A percentile compares a stretch with the other conserved stretches of the same genome.
These are phyloP conservation scores for Oreochromis spilurus DNA, from an alignment of 2,113 vertebrate genomes.

Conservation along the genomic window DNA sequence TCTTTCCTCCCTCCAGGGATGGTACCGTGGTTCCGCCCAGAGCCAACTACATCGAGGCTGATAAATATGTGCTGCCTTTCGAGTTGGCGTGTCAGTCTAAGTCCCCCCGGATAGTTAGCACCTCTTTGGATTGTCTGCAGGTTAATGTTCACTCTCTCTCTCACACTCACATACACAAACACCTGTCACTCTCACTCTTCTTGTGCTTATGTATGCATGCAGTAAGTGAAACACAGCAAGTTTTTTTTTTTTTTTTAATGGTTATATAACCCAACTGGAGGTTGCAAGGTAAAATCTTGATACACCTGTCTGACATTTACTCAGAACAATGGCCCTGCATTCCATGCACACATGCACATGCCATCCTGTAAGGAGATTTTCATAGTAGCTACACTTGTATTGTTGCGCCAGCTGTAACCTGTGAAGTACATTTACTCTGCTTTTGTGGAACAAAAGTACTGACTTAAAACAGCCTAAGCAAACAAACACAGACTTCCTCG, in stretches of 20 bases:
- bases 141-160: constrained; percentile 47
- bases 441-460: neutral
- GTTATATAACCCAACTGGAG: neutral
- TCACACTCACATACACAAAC: neutral
- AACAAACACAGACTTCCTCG: neutral
- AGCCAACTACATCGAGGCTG: constrained; percentile 95
- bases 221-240: neutral
- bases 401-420: neutral
- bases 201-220: neutral
- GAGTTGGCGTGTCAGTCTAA: constrained; percentile 97
- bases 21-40: constrained; percentile 82
- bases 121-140: constrained; percentile 95
- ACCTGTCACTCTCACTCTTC: neutral
- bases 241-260: neutral
- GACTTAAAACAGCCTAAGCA: neutral
- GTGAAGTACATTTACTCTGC: neutral
- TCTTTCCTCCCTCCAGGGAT: constrained; percentile 69
- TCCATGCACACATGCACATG: neutral
- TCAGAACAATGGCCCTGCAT: neutral
- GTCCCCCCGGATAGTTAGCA: constrained; percentile 93
- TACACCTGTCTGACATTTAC: neutral
- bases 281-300: neutral
- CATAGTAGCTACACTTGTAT: neutral
- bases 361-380: neutral
- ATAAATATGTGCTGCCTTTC: constrained; percentile 95